Base-by-base conservation (phyloP, 2,797 vertebrate genomes). In the Enteromius thamalakanensis region DNA sequence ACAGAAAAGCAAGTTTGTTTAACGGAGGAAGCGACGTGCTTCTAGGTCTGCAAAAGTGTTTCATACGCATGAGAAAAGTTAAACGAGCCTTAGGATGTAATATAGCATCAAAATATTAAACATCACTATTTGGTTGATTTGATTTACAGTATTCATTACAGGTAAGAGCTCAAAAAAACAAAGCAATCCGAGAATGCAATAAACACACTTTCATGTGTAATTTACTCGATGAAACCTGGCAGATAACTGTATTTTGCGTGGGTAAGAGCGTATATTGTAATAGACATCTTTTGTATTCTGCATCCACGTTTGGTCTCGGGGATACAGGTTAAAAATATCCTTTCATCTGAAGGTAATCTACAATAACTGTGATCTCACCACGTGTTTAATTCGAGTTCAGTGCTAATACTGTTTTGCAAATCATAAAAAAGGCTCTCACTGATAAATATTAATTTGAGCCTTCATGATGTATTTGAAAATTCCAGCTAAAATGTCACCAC, bases 401-500 rank as follows among this genome's bases (percentile, higher is more conserved):
- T 32, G 95, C 96, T 97, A 98, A 98, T 96, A 97, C 94, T 97
- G 96, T 98, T 98, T 98, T 97, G 96, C 97, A 98, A 98, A 99
- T 97, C 97, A 98, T 98, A 98, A 99, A 99, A 98, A 96, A 96
- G 82, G 37, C 96, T 96, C 97, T 97, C 94, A 95, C 97, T 99
- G 98, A 99, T 99, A 99, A 99, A 99, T 99, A 99, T 99, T 99
- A 99, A 99, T 99, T 99, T 99, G 97, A 98, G 96, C 98, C 97
- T 98, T 99, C 97, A 96, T 99, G 98, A 98, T 98, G 97, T 99
- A 98, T 99, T 99, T 98, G 97, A 98, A 99, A 99, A 98, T 98
- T 97, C 97, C 96, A 96, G 97, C 97, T 99, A 99, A 99, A 99
- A 99, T 99, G 98, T 99, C 98, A 99, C 97, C 98, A 99, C 98